Evolutionary conservation across 2,113 vertebrate species (phyloP).

Genomic region (Sceloporus tristichus): DNA sequence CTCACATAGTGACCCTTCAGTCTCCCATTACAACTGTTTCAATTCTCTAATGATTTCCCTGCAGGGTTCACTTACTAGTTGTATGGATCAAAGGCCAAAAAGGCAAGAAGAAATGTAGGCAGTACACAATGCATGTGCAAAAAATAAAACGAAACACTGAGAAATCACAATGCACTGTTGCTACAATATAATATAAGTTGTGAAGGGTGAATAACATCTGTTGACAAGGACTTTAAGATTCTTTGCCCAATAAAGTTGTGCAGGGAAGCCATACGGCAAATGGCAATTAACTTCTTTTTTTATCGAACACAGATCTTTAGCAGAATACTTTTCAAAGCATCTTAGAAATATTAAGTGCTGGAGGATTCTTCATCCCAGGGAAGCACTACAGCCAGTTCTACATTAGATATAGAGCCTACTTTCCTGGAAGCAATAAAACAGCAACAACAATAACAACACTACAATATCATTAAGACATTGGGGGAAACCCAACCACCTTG

Average conservation of each 20-base stretch:
- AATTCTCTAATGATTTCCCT: conserved; percentile 77
- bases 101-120: conserved; percentile 60
- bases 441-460: neutral
- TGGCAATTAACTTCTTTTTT: neutral
- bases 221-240: neutral
- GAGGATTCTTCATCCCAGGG: neutral
- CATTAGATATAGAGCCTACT: neutral
- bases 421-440: neutral
- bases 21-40: conserved; percentile 51
- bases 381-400: neutral
- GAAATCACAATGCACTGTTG: neutral
- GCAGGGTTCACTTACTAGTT: conserved; percentile 76
- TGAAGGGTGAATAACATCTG: neutral
- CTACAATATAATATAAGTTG: neutral
- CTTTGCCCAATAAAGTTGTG: neutral
- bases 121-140: conserved; percentile 65
- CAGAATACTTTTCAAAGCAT: neutral
- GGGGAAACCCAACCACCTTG: neutral
- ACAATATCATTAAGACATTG: neutral
- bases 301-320: neutral
- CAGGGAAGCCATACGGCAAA: neutral
- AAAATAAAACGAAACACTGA: conserved; percentile 1
- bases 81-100: conserved; percentile 73
- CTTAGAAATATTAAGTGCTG: neutral
- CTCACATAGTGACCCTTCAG: conserved; percentile 70